Evolutionary conservation across 2,113 vertebrate species (phyloP), one percentile per base, ranked within the genome.

Genomic region (Tupaia chinensis): DNA sequence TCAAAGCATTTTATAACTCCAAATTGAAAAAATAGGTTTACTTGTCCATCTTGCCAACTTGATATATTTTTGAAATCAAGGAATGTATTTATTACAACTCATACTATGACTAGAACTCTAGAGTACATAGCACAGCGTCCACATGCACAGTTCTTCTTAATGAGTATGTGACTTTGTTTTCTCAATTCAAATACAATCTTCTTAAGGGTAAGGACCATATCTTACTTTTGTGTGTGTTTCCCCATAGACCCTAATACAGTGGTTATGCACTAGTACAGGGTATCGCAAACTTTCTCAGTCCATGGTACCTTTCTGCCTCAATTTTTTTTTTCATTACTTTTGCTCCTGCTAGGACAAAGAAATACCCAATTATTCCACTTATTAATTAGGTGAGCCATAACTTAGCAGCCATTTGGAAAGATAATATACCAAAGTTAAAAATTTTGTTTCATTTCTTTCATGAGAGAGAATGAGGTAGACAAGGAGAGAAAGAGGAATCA

Each of bases 131-230:
- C 66, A 58, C 44, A 91, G 25, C 68, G 27, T 61, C 25, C 2
- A 87, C 13, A 84, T 58, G 27, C 22, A n/a, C 22, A 94, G 61
- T 80, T 87, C 9, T 69, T 76, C 79, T 17, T 68, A 73, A 72
- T 29, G 32, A 90, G 68, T n/a, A 10, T 87, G n/a, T 65, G 78
- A 68, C 91, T 91, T 79, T 95, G 11, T 80, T 91, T 93, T 22
- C 20, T 16, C 69, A 95, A 53, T 74, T 79, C 58, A 80, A 84
- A 91, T 77, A 95, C 87, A 92, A 88, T 60, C 25, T 76, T 54
- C 9, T 22, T 32, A 79, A 73, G 20, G 12, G 22, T 56, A 70
- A 17, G 5, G 1, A 76, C 25, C 44, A 11, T 27, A 44, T 6
- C 73, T 68, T 87, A 44, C 10, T 32, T 73, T 78, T 89, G 23